phyloP scores from a whole-genome alignment of 2,797 vertebrate species.

The Diglossa cyanea region DNA sequence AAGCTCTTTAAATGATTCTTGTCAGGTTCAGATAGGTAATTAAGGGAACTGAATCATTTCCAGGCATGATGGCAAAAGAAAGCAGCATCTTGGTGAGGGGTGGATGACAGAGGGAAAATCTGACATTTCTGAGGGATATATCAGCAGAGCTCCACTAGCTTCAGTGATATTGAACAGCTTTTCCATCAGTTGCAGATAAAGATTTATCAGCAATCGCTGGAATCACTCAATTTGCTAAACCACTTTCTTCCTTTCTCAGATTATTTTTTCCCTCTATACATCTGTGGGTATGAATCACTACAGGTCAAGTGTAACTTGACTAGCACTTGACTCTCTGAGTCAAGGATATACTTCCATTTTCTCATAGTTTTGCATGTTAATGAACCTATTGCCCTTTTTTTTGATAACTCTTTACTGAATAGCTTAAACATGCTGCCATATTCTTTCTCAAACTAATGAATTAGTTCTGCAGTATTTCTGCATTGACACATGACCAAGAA shows the following conservation, averaged over 20 bases:
- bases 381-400: accelerated
- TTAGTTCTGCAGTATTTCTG: neutral
- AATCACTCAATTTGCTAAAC: neutral
- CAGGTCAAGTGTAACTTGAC: neutral
- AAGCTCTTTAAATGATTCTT: neutral
- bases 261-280: accelerated
- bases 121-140: neutral
- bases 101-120: neutral
- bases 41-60: neutral
- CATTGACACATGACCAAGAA: neutral
- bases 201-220: neutral
- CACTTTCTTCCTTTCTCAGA: neutral
- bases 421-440: neutral
- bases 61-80: neutral
- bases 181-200: neutral
- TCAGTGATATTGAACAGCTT: neutral
- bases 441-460: neutral
- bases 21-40: neutral
- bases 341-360: neutral
- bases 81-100: neutral
- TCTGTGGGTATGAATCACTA: neutral
- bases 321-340: neutral
- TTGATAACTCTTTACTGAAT: neutral
- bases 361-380: neutral
- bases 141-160: neutral